A percentile compares a stretch with the other conserved stretches of the same genome.
phyloP scores from a whole-genome alignment of 30 jellyfish, hydroid and myxozoan genomes.

The Aurelia aurita region DNA sequence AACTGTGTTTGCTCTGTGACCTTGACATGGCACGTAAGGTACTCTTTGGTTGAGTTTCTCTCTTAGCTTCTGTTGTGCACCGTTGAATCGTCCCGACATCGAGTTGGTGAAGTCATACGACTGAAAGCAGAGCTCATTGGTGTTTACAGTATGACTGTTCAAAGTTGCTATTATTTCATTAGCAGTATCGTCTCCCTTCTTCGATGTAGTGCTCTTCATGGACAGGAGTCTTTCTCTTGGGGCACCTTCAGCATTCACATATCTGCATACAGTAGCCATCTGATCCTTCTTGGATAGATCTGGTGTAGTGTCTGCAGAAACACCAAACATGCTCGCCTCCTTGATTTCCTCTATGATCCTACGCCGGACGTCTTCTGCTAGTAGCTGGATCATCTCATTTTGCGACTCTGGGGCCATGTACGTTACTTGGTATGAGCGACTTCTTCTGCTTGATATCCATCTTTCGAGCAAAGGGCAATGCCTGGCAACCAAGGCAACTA shows the following conservation, averaged over 20 bases:
- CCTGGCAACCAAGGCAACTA: constrained; percentile 57
- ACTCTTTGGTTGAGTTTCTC: constrained; percentile 29
- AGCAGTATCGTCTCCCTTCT: constrained; percentile 56
- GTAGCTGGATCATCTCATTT: constrained; percentile 47
- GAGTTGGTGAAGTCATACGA: constrained; percentile 49
- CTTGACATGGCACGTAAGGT: constrained; percentile 49
- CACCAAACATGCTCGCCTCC: constrained; percentile 55
- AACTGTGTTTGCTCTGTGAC: constrained; percentile 34
- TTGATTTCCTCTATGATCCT: constrained; percentile 26
- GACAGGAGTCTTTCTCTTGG: constrained; percentile 51
- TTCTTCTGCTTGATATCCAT: constrained; percentile 13
- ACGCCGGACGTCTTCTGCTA: constrained; percentile 47
- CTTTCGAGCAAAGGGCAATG: constrained; percentile 57
- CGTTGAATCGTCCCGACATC: constrained; percentile 53
- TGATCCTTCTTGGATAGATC: constrained; percentile 39
- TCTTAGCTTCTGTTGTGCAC: constrained; percentile 37
- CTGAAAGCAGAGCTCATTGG: constrained; percentile 56
- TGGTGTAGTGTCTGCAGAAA: constrained; percentile 64
- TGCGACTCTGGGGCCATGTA: constrained; percentile 63
- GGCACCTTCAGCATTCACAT: constrained; percentile 29
- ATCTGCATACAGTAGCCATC: constrained; percentile 30
- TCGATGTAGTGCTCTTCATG: constrained; percentile 40
- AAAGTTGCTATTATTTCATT: constrained; percentile 29
- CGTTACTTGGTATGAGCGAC: constrained; percentile 33
- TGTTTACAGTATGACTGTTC: constrained; percentile 16